Base-by-base conservation (phyloP, 2,888 invertebrate species). In the Ctenicera cuprea region DNA sequence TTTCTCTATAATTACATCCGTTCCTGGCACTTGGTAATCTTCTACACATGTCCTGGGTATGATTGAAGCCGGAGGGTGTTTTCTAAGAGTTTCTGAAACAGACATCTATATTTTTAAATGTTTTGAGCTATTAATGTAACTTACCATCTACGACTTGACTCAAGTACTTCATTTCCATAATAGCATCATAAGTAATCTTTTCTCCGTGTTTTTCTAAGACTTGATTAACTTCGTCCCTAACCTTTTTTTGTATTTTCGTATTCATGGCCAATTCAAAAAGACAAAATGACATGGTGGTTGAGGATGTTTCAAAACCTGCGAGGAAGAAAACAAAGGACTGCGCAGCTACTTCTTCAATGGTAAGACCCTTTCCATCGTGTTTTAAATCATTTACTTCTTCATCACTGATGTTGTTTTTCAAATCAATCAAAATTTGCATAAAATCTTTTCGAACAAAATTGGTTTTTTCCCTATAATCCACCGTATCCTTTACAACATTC, bases 391-490 rank as follows among this genome's bases (percentile, higher is more conserved):
- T 33, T 12, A 26, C 45, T 54, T 26, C 30, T 22, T 30, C 54
- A 33, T 54, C 12, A n/a, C 5, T 33, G 7, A 11, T 16, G 16
- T 69, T 59, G 14, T 63, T 57, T 50, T 74, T 89, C 22, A 90
- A 76, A 45, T 90, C 86, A 18, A 89, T 83, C 61, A 90, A 82
- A 1, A 90, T 79, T 73, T 91, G 89, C 74, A 92, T 82, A 75
- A 91, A 90, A 82, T 90, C 91, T 64, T 90, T 89, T 12, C 89
- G 82, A 0, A 79, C 81, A 0, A 90, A 75, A 0, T 88, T 85
- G 75, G 88, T 87, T 14, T 83, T 83, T 74, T 88, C 87, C 7
- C 90, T 82, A 66, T 87, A 86, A 0, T 87, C 83, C 0, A 90
- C 85, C 0, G 88, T 88, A 0, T 87, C 84, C 0, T 82, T 85